Percentiles rank a stretch among this genome's conserved stretches.
Conservation (phyloP, 2,888 invertebrate species). For the Cephus pulcher region DNA sequence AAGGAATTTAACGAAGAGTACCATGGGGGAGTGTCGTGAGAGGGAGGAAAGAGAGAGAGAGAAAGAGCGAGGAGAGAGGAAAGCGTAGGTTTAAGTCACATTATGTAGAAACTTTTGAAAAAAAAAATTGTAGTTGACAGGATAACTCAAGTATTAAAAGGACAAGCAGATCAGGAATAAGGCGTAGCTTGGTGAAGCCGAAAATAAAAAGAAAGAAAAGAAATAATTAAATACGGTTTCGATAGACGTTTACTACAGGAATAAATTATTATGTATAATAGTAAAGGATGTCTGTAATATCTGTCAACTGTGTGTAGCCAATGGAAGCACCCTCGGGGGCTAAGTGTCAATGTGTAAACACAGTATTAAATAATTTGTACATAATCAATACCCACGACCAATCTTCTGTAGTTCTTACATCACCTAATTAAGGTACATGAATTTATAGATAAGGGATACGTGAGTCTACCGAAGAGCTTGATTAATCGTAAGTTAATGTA, state of each 20-base stretch:
- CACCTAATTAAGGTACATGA: slow-evolving; percentile 5
- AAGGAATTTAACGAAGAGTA: slow-evolving; percentile 20
- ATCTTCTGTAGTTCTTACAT: slow-evolving; percentile 38
- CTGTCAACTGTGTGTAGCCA: slow-evolving; percentile 41
- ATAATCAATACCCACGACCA: slow-evolving; percentile 43
- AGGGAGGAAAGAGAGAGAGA: slow-evolving; percentile 1
- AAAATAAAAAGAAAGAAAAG: slow-evolving; percentile 17
- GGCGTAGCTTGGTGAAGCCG: slow-evolving; percentile 25
- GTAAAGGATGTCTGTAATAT: slow-evolving; percentile 39
- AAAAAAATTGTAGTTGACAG: background rate
- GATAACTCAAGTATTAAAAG: background rate
- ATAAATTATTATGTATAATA: slow-evolving; percentile 25
- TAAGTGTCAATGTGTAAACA: slow-evolving; percentile 48
- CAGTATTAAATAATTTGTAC: slow-evolving; percentile 59
- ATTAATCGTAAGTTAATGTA: background rate
- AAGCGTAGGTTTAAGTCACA: background rate
- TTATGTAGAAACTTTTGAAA: background rate
- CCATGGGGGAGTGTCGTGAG: slow-evolving; percentile 16
- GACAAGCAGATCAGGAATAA: slow-evolving; percentile 18
- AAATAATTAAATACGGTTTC: background rate
- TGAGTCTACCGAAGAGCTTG: background rate
- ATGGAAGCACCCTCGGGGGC: slow-evolving; percentile 30
- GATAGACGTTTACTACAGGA: slow-evolving; percentile 5
- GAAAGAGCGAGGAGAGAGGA: slow-evolving; percentile 11
- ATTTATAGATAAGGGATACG: slow-evolving; percentile 4